A percentile compares a stretch with the other conserved stretches of the same genome.
Conservation (phyloP, 2,113 vertebrate genomes). For the Bos taurus region ARS-UCD2.0 NC_037349.1:3745001-3745500, state of each 20-base stretch:
- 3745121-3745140: background rate
- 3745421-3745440: no score
- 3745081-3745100: background rate
- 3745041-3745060: background rate
- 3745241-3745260: background rate
- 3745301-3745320: no score
- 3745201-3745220: slow-evolving; percentile 11
- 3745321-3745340: accelerated
- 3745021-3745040: background rate
- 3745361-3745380: no score
- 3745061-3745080: background rate
- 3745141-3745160: background rate
- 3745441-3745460: no score
- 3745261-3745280: no score
- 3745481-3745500: no score
- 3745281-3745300: no score
- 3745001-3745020: background rate
- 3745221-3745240: background rate
- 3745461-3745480: no score
- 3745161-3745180: background rate
- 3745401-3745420: no score
- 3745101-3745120: background rate
- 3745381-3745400: no score
- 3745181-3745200: background rate
- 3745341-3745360: no score